Conservation (phyloP, 53 echinoderm and acorn worm genomes). For the Holothuria leucospilota region DNA sequence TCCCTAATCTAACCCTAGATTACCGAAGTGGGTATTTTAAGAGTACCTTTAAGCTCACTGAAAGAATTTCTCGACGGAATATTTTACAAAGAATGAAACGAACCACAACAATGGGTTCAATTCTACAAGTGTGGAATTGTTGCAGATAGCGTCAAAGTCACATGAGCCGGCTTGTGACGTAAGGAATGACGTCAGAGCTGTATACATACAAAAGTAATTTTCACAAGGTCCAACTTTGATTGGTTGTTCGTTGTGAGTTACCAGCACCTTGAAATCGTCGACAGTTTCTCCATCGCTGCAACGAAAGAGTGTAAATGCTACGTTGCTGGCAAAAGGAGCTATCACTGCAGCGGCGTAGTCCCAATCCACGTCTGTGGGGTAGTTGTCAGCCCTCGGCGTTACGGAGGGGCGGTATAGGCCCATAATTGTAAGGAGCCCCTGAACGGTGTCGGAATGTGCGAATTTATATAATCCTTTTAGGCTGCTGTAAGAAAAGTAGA, state of each 20-base stretch:
- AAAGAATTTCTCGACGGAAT: too few species aligned
- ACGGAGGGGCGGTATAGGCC: constrained; percentile 53
- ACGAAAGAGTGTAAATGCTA: neutral
- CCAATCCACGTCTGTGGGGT: constrained; percentile 13
- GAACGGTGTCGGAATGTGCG: constrained; percentile 74
- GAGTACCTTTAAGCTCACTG: too few species aligned
- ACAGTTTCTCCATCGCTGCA: neutral
- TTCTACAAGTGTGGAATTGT: neutral
- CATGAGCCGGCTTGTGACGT: constrained; percentile 51
- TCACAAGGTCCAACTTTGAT: constrained; percentile 71
- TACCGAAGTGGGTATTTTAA: too few species aligned
- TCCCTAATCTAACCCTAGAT: too few species aligned
- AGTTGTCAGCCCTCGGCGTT: constrained; percentile 55
- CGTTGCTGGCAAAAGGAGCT: constrained; percentile 62
- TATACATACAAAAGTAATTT: constrained; percentile 58
- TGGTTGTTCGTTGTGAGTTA: constrained; percentile 74
- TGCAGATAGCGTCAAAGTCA: constrained; percentile 13
- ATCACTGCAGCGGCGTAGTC: neutral
- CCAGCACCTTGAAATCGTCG: neutral
- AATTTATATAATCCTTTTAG: constrained; percentile 76
- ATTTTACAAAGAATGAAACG: too few species aligned
- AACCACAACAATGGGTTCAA: too few species aligned
- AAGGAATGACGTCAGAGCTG: constrained; percentile 51
- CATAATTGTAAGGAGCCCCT: constrained; percentile 62
- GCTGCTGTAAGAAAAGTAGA: neutral